Base-by-base conservation (phyloP, 2,113 vertebrate genomes). In the Pollimyrus isidori region DNA sequence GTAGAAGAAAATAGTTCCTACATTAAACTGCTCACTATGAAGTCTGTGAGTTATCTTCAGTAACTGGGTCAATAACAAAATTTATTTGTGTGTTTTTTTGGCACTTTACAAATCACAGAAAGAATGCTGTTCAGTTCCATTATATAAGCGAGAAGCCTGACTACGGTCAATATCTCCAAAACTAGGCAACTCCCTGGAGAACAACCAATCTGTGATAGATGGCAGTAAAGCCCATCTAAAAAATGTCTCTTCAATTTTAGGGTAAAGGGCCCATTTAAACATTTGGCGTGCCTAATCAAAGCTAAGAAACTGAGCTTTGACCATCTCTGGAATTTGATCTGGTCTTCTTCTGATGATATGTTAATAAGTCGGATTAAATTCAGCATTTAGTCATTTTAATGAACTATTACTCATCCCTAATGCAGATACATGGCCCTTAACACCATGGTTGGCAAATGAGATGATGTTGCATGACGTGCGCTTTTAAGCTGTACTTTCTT, bases 391-490 rank as follows among this genome's bases (percentile, higher is more conserved):
- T 45, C 82, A 84, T 46, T 46, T 48, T 23, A 23, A 84, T 21
- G 4, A 21, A 23, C 6, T 82, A 42, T 84, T 9, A 42, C 2
- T 62, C 7, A 23, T 21, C n/a, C 23, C 26, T 23, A 23, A 62
- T 30, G 13, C 50, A 83, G 19, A 56, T 84, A 45, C 88, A 50
- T 58, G n/a, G 82, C 13, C 9, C n/a, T 15, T 35, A 85, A 19
- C 26, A 4, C 13, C 17, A n/a, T 65, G 26, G 80, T 45, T 88
- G 76, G 53, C 35, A 50, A 84, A 53, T 11, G 49, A 35, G 46
- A 35, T 88, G 76, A 45, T 89, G 87, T 39, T 90, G 91, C 91
- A 90, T 91, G 91, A 69, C 21, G 39, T 73, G 42, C 49, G 46
- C 73, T 42, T n/a, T 49, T 82, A 87, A 65, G 45, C 23, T 69